Evolutionary conservation across 2,797 vertebrate genomes (phyloP).

Genomic region (Lacerta bilineata): DNA sequence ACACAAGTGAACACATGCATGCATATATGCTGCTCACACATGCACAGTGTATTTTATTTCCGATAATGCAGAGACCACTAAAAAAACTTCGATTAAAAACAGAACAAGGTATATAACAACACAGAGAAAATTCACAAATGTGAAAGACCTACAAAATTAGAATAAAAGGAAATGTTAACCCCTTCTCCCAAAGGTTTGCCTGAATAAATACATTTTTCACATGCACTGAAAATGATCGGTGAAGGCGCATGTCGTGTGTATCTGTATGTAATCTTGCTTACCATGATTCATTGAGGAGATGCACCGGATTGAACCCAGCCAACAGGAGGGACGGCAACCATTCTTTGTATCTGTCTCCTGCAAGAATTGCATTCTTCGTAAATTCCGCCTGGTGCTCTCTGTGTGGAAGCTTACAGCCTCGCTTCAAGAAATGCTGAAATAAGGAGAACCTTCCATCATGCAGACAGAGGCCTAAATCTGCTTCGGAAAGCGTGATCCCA

Average conservation of each 20-base stretch:
- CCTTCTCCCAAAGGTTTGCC: too few relatives aligned
- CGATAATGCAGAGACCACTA: too few relatives aligned
- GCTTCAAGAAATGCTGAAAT: conserved; percentile 80
- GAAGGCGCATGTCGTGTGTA: neutral
- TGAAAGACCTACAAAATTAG: too few relatives aligned
- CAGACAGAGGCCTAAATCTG: conserved; percentile 80
- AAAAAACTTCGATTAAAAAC: too few relatives aligned
- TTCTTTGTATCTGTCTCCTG: conserved; percentile 71
- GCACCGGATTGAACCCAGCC: conserved; percentile 80
- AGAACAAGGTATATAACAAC: too few relatives aligned
- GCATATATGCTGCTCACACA: neutral
- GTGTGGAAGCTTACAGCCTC: conserved; percentile 70
- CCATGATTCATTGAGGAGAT: conserved; percentile 76
- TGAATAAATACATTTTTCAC: too few relatives aligned
- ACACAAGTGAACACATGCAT: neutral
- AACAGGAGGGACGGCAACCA: conserved; percentile 84
- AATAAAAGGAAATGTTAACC: too few relatives aligned
- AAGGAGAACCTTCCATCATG: conserved; percentile 74
- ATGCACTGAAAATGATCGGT: too few relatives aligned
- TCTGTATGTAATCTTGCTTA: conserved; percentile 60
- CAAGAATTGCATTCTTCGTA: conserved; percentile 59
- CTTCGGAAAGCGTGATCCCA: conserved; percentile 76
- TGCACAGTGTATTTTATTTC: too few relatives aligned
- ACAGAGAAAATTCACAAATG: too few relatives aligned
- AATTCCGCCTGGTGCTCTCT: conserved; percentile 72